Evolutionary conservation across 92 coral and sea anemone genomes (phyloP).

Genomic region (Parazoanthus atlanticus): DNA sequence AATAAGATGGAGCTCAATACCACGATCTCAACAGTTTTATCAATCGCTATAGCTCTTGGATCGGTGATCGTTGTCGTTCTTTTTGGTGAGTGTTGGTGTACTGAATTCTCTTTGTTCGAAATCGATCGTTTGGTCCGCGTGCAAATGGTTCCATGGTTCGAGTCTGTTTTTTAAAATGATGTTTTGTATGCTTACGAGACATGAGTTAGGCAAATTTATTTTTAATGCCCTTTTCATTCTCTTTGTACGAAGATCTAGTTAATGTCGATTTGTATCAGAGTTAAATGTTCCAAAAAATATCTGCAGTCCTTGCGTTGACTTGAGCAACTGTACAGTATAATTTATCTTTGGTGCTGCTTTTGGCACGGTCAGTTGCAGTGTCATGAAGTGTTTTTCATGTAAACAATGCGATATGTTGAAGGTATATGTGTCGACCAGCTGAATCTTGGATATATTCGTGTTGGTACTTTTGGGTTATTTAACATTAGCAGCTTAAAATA

Average conservation of each 20-base stretch:
- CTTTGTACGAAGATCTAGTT: not conserved
- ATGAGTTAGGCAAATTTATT: not conserved
- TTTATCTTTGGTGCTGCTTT: not conserved
- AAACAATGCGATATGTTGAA: not conserved
- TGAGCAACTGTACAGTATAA: not conserved
- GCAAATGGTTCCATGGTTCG: conserved; percentile 7
- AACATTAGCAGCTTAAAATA: not conserved
- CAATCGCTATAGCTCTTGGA: conserved; percentile 64
- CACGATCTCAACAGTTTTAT: conserved; percentile 63
- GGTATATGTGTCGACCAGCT: not conserved
- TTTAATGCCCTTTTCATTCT: not conserved
- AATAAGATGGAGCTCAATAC: conserved; percentile 51
- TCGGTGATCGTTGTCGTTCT: conserved; percentile 77
- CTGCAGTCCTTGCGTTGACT: not conserved
- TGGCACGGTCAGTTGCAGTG: not conserved
- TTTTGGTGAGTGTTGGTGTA: conserved; percentile 73
- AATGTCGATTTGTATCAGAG: not conserved
- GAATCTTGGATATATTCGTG: not conserved
- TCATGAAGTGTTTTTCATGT: not conserved
- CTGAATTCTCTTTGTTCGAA: conserved; percentile 5
- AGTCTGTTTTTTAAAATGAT: not conserved
- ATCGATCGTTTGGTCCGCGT: too few species aligned
- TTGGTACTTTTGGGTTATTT: not conserved
- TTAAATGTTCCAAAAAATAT: not conserved
- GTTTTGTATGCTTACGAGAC: not conserved